These are phyloP conservation scores for Pycnonotus jocosus DNA, from an alignment of 2,113 vertebrate species.

Conservation along the genomic window DNA sequence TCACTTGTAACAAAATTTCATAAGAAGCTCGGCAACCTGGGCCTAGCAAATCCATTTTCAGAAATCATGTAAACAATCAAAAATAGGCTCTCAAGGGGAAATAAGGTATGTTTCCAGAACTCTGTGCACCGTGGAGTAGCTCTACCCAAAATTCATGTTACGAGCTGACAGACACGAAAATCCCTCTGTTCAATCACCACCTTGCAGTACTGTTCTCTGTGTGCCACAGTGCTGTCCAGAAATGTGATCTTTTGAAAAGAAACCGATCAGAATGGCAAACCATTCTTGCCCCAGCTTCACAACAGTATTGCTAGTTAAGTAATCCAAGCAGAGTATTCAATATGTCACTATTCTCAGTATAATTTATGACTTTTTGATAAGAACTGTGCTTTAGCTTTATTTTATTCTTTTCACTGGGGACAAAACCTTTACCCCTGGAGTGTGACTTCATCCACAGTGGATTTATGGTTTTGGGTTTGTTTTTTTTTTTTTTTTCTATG, in stretches of 20 bases:
- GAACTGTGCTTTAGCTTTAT: neutral
- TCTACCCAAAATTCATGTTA: neutral
- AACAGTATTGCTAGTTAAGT: neutral
- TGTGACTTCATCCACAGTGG: neutral
- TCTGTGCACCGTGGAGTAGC: neutral
- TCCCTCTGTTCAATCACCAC: rapidly evolving
- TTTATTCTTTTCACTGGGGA: neutral
- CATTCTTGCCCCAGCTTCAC: neutral
- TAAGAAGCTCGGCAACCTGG: neutral
- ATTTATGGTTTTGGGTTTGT: neutral
- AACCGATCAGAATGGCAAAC: neutral
- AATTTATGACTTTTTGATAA: neutral
- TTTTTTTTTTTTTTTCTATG: neutral
- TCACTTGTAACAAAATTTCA: neutral
- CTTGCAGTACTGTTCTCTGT: neutral
- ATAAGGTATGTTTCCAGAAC: neutral
- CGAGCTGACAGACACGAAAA: neutral
- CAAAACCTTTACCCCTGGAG: neutral
- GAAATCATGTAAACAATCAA: neutral
- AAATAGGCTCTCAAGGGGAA: neutral
- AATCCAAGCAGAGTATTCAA: neutral
- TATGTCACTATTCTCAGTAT: neutral
- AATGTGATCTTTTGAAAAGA: neutral
- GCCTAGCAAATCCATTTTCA: neutral
- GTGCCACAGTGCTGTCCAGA: rapidly evolving